A percentile compares a stretch with the other conserved stretches of the same genome.
Evolutionary conservation across 2,888 invertebrate genomes (phyloP).

Genomic region (Timema podura): DNA sequence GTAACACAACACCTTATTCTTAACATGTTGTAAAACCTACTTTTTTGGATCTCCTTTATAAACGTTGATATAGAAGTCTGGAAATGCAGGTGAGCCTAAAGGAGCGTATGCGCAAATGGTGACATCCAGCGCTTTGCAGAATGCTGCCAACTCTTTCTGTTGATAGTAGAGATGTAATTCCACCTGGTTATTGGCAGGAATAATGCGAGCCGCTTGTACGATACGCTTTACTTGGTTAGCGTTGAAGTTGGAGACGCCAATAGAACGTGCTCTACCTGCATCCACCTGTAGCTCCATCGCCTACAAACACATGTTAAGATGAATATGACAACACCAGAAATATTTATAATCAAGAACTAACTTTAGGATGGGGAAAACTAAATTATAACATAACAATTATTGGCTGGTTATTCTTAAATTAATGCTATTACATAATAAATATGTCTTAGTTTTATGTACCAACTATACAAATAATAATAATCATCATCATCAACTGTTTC

Average conservation of each 20-base stretch:
- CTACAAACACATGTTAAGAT: conserved; percentile 40
- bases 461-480: too few species aligned
- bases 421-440: too few species aligned
- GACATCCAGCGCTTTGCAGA: conserved; percentile 42
- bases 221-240: conserved; percentile 65
- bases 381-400: too few species aligned
- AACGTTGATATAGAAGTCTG: too few species aligned
- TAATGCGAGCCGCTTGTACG: conserved; percentile 55
- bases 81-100: conserved; percentile 34
- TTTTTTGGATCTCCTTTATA: too few species aligned
- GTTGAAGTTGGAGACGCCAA: conserved; percentile 85
- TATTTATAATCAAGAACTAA: neutral
- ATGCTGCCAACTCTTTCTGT: conserved; percentile 41
- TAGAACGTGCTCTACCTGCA: conserved; percentile 65
- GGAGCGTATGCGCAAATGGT: conserved; percentile 37
- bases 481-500: too few species aligned
- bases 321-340: too few species aligned
- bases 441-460: too few species aligned
- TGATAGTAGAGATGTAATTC: conserved; percentile 46
- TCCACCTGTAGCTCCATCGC: conserved; percentile 65
- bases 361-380: too few species aligned
- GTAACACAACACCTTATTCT: too few species aligned
- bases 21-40: too few species aligned
- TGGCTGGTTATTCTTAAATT: too few species aligned
- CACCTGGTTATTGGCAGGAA: conserved; percentile 61